Base-by-base conservation (phyloP, 30 jellyfish, hydroid and myxozoan species). In the Aurelia sp. region DNA sequence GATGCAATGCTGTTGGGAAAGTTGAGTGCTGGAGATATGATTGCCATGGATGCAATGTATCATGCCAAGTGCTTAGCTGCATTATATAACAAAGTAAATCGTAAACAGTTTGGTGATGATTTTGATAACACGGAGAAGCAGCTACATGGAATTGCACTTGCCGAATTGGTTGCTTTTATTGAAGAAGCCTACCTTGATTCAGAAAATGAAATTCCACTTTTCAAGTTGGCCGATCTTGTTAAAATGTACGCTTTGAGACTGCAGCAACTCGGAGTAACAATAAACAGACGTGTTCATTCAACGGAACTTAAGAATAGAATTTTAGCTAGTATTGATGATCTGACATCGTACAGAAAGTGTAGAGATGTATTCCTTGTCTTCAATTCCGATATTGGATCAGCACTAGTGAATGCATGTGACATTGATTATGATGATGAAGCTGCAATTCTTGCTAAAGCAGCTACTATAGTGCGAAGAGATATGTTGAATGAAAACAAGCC, bases 241-340 rank as follows among this genome's bases (percentile, higher is more conserved):
- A 59, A 21, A 21, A 4, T 59, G 69, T 59, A 59, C 69, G 2
- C 69, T 1, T 17, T 7, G 5, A n/a, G 69, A 13, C 6, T 59
- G 24, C 33, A 59, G 33, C 69, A 21, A 21, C 24, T 59, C 33
- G 69, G 69, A n/a, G 33, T 59, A n/a, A 59, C 33, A n/a, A 21
- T 59, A 59, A 15, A 69, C 19, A 9, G 66, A 17, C 40, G 64
- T 7, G 90, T 86, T 5, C 81, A 88, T 61, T 21, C 91, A 22
- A 72, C 91, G 40, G 30, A 76, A n/a, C 59, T 79, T 27, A 88
- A 88, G 61, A 80, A 24, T n/a, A 18, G 91, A 18, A 63, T 78
- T 15, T 30, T 81, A 30, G 73, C 53, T 17, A 30, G 19, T 31
- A 31, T 51, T n/a, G n/a, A n/a, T n/a, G n/a, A n/a, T n/a, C n/a